Evolutionary conservation across 1,140 invertebrate species (phyloP).

Genomic region (Drosophila nasuta): DNA sequence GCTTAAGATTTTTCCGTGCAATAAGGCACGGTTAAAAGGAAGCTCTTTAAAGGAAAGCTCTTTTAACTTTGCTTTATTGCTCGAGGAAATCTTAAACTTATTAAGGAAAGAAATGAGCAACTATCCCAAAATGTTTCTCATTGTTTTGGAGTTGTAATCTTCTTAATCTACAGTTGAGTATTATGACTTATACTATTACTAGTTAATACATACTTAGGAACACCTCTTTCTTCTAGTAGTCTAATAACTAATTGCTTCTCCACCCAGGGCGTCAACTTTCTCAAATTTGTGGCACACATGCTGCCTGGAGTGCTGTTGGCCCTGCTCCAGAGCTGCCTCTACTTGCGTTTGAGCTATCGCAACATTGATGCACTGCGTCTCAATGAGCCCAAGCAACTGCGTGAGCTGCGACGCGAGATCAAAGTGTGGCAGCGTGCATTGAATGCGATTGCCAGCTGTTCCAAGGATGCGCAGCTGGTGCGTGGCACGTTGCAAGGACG

Average conservation of each 20-base stretch:
- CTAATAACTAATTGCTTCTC: background rate
- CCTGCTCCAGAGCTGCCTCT: conserved; percentile 86
- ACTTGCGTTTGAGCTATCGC: conserved; percentile 88
- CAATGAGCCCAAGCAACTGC: conserved; percentile 89
- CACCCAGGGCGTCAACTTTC: conserved; percentile 90
- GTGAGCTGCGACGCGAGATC: conserved; percentile 91
- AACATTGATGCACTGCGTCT: conserved; percentile 87
- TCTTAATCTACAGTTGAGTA: too few relatives aligned
- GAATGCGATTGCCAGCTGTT: conserved; percentile 89
- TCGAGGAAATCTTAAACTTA: too few relatives aligned
- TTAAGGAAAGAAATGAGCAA: too few relatives aligned
- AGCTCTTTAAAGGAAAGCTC: too few relatives aligned
- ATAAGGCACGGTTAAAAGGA: too few relatives aligned
- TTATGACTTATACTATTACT: too few relatives aligned
- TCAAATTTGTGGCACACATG: conserved; percentile 89
- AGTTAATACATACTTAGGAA: too few relatives aligned
- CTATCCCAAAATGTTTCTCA: too few relatives aligned
- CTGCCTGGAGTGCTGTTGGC: conserved; percentile 88
- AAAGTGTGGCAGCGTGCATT: conserved; percentile 90
- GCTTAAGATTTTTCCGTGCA: too few relatives aligned
- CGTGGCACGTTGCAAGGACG: conserved; percentile 89
- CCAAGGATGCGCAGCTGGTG: conserved; percentile 90
- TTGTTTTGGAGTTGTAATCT: too few relatives aligned
- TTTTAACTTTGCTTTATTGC: background rate
- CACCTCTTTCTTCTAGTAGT: too few relatives aligned